Base-by-base conservation (phyloP, 2,888 invertebrate genomes). In the Bhutanitis thaidina region DNA sequence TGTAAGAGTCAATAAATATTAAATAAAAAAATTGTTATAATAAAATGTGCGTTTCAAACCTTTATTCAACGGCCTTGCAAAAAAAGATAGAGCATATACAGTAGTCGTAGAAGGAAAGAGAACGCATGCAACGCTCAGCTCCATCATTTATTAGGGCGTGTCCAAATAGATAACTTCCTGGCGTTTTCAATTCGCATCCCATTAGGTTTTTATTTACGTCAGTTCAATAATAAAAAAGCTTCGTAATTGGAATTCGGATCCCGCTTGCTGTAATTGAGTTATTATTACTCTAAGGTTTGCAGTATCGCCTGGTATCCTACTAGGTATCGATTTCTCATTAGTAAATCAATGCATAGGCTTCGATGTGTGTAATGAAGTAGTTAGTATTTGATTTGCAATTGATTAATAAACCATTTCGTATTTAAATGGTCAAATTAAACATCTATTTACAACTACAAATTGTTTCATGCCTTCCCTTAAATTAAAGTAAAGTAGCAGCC, bases 121-220 rank as follows among this genome's bases (percentile, higher is more conserved):
- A 49, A 38, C 63, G 2, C 58, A 57, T 71, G 66, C 49, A 43
- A 67, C 57, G 54, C 59, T 63, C 52, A 55, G 52, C 62, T 55
- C 65, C 61, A 57, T 59, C 62, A 56, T 57, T 64, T 62, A 55
- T 53, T 67, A 65, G 80, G 87, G 87, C 87, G 87, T 80, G 81
- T 65, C 77, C 72, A 64, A 74, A 83, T 87, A 87, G 87, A 87
- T 72, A 85, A 80, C 67, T 75, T 65, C 60, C 62, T 64, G 61
- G 49, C 62, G 51, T 58, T 58, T 62, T 65, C 67, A 65, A 71
- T 71, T 74, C 70, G 70, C 74, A 73, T 75, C 65, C 64, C 62
- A 77, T 74, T 71, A 68, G 65, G 67, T 76, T 62, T 64, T 65
- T 64, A 62, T 64, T 61, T 61, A 34, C 12, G 58, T 62, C 59